A percentile compares a stretch with the other conserved stretches of the same genome.
Conservation (phyloP, 2,113 vertebrate species). For the Ciconia stormi region DNA sequence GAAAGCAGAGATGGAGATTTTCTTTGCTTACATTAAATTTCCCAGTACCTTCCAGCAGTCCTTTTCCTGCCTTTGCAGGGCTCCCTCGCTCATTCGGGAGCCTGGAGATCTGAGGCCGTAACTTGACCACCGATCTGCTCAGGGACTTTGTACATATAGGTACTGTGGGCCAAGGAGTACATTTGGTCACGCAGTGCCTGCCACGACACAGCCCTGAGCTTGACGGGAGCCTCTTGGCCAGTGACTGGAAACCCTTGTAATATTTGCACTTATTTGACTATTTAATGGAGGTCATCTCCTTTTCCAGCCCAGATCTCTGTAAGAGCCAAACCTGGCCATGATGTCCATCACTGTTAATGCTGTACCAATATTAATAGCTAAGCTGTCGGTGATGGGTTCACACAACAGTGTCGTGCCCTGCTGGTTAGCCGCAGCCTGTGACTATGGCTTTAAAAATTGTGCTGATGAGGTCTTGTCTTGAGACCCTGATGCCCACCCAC, state of each 20-base stretch:
- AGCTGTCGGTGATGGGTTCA: not conserved
- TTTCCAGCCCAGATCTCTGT: not conserved
- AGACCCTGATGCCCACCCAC: not conserved
- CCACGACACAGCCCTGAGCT: not conserved
- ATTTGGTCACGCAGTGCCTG: not conserved
- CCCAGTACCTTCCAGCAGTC: not conserved
- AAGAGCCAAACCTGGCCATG: not conserved
- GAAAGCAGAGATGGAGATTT: not conserved
- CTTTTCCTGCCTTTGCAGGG: not conserved
- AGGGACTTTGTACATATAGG: not conserved
- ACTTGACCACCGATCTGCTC: not conserved
- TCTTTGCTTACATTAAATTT: not conserved
- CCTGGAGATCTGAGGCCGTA: not conserved
- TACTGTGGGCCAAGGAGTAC: not conserved
- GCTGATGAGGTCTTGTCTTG: not conserved
- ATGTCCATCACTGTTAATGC: not conserved
- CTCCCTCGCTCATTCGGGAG: not conserved
- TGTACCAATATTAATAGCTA: not conserved
- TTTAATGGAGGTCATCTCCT: not conserved
- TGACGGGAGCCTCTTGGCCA: not conserved
- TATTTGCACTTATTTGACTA: not conserved
- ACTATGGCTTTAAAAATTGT: not conserved
- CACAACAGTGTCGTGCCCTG: not conserved
- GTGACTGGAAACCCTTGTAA: not conserved
- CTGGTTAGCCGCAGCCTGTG: not conserved